Percentiles rank a stretch among this genome's conserved stretches.
Evolutionary conservation across 2,888 invertebrate species (phyloP).

Genomic region (Ophioninae sp.): DNA sequence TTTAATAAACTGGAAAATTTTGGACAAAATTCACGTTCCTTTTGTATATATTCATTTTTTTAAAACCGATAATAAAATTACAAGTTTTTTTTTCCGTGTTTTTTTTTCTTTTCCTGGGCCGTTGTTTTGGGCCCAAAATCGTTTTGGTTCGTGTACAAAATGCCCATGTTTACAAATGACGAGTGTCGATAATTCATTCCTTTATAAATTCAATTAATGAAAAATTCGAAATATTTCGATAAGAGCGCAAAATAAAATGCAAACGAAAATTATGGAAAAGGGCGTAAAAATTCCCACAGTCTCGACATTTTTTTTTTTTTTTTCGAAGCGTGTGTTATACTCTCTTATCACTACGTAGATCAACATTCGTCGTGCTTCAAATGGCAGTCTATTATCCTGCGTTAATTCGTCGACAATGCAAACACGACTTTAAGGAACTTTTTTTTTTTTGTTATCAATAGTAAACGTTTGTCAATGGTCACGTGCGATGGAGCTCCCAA

Average conservation of each 20-base stretch:
- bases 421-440: slow-evolving; percentile 71
- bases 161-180: too few relatives aligned
- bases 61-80: too few relatives aligned
- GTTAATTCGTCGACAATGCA: slow-evolving; percentile 51
- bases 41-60: too few relatives aligned
- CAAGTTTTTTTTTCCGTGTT: too few relatives aligned
- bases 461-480: slow-evolving; percentile 35
- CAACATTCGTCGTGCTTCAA: slow-evolving; percentile 65
- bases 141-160: too few relatives aligned
- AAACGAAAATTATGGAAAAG: slow-evolving; percentile 1
- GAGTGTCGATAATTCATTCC: slow-evolving; percentile 4
- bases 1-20: too few relatives aligned
- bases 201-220: background rate
- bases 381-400: slow-evolving; percentile 72
- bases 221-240: slow-evolving; percentile 13
- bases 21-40: too few relatives aligned
- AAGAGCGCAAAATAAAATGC: background rate
- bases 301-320: slow-evolving; percentile 41
- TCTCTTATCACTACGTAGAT: slow-evolving; percentile 68
- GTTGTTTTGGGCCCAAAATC: too few relatives aligned
- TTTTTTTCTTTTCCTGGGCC: too few relatives aligned
- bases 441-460: slow-evolving; percentile 58
- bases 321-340: slow-evolving; percentile 62
- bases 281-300: slow-evolving; percentile 33
- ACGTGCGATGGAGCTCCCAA: slow-evolving; percentile 8